phyloP scores from a whole-genome alignment of 37 sponge, comb jelly and placozoan species.

The Tethya wilhelma region DNA sequence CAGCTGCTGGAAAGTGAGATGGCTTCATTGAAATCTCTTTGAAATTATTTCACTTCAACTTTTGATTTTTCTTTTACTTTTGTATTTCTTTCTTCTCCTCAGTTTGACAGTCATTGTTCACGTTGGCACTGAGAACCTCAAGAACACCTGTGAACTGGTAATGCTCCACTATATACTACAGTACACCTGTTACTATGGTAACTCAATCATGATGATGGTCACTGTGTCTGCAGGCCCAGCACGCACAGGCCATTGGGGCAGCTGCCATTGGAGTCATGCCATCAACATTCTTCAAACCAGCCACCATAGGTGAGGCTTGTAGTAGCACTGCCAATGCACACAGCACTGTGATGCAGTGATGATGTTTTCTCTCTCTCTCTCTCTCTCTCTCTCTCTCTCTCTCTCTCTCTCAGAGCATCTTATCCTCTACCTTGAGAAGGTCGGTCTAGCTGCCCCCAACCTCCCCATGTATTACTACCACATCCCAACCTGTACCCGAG shows the following conservation, averaged over 20 bases:
- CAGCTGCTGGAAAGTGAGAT: slow-evolving; percentile 50
- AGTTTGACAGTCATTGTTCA: slow-evolving; percentile 80
- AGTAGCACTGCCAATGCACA: too few relatives aligned
- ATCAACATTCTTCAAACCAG: slow-evolving; percentile 69
- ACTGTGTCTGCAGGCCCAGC: slow-evolving; percentile 50
- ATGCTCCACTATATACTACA: neutral
- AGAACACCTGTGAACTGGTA: slow-evolving; percentile 79
- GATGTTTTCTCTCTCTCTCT: neutral
- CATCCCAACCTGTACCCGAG: slow-evolving; percentile 67
- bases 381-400: neutral
- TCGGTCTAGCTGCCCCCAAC: slow-evolving; percentile 61
- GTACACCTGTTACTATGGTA: neutral
- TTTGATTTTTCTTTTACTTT: too few relatives aligned
- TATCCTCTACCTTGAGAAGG: slow-evolving; percentile 58
- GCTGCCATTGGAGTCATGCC: slow-evolving; percentile 74
- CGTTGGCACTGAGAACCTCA: slow-evolving; percentile 77
- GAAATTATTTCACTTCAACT: neutral
- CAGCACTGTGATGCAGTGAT: neutral
- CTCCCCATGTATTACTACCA: slow-evolving; percentile 83
- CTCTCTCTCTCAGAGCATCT: slow-evolving; percentile 49
- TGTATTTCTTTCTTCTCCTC: neutral
- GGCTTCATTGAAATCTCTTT: neutral
- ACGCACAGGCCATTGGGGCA: slow-evolving; percentile 58
- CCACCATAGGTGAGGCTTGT: slow-evolving; percentile 52
- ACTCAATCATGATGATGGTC: neutral